Evolutionary conservation across 2,797 vertebrate species (phyloP).

Genomic region (Acanthis flammea): DNA sequence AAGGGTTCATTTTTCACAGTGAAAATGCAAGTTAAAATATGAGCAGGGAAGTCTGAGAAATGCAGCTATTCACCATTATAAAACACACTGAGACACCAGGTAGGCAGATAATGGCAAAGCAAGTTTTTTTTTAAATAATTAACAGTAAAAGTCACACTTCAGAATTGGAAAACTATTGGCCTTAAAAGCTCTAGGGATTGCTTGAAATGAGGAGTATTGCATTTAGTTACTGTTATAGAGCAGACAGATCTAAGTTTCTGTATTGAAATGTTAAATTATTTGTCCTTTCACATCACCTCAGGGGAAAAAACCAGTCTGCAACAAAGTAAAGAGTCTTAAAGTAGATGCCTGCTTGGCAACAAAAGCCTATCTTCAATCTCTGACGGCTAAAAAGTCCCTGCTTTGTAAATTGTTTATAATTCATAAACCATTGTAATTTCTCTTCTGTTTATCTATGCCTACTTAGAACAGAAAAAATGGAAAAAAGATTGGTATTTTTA

Average conservation of each 20-base stretch:
- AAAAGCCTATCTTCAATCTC: not conserved
- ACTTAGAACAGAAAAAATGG: not conserved
- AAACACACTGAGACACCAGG: not conserved
- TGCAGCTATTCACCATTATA: not conserved
- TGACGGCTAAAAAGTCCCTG: not conserved
- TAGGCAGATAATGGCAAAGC: not conserved
- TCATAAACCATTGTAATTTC: not conserved
- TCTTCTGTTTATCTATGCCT: not conserved
- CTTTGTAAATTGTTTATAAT: not conserved
- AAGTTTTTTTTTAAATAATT: not conserved
- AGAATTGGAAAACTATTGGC: not conserved
- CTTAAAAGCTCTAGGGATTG: not conserved
- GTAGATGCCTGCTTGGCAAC: not conserved
- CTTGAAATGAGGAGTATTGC: not conserved
- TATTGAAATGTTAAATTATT: not conserved
- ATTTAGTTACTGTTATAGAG: not conserved
- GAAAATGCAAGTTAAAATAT: not conserved
- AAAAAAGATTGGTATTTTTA: not conserved
- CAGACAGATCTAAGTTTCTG: not conserved
- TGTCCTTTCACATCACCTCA: not conserved
- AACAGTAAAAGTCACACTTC: not conserved
- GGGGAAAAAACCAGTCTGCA: not conserved
- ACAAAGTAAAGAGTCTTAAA: not conserved
- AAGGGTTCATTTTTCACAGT: not conserved
- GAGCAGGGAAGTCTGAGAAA: not conserved